Base-by-base conservation (phyloP, 1,140 invertebrate species). In the Marisa cornuarietis region DNA sequence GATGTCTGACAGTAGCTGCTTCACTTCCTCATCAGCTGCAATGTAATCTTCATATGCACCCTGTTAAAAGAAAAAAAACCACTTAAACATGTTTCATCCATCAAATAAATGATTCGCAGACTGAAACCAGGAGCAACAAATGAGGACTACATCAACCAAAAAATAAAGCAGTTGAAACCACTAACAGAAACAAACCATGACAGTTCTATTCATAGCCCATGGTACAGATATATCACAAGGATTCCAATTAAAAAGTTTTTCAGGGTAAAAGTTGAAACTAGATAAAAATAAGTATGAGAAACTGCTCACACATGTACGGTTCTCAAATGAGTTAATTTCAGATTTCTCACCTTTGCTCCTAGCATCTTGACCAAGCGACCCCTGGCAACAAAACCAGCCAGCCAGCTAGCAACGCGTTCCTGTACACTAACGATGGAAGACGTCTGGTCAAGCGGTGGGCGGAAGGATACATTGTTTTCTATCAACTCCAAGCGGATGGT, bases 21-120 rank as follows among this genome's bases (percentile, higher is more conserved):
- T 85, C 9, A 91, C 86, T 76, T 90, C 88, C 58, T 88, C 88
- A 84, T 91, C 90, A 52, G 83, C 84, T 4, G 82, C 78, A 31
- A 91, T 89, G 73, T 90, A 90, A 58, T 91, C 89, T 76, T 90
- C 85, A 75, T 91, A 91, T 24, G 84, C 88, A n/a, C 86, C 88
- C 90, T 91, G 81, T 8, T 81, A 79, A 6, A 72, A 76, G 22
- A 18, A 79, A 6, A n/a, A 26, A 72, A 26, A 31, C 42, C 62
- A 24, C 6, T 71, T 71, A 24, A 71, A 71, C 8, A 71, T 42
- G 18, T 42, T 1, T 42, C 18, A 26, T 18, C 18, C 0, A 42
- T 71, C 11, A 5, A n/a, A 24, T 2, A 13, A 68, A 13, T 68
- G 65, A 13, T n/a, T 68, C 31, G 13, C 5, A 68, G 31, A 31